These are phyloP conservation scores for Yponomeuta evonymella DNA, from an alignment of 2,888 invertebrate genomes.

Conservation along the genomic window DNA sequence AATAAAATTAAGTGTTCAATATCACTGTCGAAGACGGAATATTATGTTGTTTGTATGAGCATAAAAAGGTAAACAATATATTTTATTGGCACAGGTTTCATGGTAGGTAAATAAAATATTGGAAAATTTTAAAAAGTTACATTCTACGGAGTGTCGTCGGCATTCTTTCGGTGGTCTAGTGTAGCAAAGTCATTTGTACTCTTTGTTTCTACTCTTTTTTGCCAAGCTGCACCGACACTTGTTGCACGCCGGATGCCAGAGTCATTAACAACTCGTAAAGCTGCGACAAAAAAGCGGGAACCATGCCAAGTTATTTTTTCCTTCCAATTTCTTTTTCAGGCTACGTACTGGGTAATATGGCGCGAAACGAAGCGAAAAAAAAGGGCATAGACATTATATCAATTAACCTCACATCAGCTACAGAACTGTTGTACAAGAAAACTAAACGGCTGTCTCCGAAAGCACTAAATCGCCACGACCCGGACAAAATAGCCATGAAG, in stretches of 20 bases:
- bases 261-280: not conserved
- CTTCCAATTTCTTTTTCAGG: conserved; percentile 40
- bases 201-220: too few relatives aligned
- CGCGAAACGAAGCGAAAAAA: conserved; percentile 43
- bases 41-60: too few relatives aligned
- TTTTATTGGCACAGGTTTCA: too few relatives aligned
- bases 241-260: not conserved
- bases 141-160: too few relatives aligned
- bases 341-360: conserved; percentile 55
- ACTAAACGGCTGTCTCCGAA: conserved; percentile 54
- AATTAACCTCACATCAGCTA: conserved; percentile 45
- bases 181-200: too few relatives aligned
- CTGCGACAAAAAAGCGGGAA: not conserved
- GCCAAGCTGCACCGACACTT: too few relatives aligned
- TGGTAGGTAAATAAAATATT: too few relatives aligned
- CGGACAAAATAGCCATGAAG: conserved; percentile 44
- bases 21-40: too few relatives aligned
- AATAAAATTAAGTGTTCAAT: too few relatives aligned
- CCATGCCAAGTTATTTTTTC: not conserved
- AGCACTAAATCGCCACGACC: conserved; percentile 47
- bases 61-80: too few relatives aligned
- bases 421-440: conserved; percentile 51
- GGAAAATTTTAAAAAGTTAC: too few relatives aligned
- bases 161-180: too few relatives aligned
- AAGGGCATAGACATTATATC: conserved; percentile 46